Percentiles rank a stretch among this genome's conserved stretches.
phyloP scores from a whole-genome alignment of 92 coral and sea anemone genomes.

The Micromussa lordhowensis region DNA sequence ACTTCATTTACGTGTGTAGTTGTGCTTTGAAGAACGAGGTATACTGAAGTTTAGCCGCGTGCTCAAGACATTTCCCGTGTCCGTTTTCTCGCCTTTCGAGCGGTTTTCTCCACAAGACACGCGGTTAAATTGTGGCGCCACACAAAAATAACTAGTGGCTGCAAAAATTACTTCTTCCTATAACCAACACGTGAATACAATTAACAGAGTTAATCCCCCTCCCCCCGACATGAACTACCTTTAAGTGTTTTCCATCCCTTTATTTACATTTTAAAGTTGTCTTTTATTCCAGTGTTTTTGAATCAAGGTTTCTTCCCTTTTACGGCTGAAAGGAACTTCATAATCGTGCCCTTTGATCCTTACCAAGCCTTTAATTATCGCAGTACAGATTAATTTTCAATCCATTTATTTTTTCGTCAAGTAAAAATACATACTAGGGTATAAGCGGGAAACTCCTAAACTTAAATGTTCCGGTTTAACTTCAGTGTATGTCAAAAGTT shows the following conservation, averaged over 20 bases:
- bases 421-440: neutral
- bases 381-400: neutral
- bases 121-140: neutral
- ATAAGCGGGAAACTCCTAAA: conserved; percentile 14
- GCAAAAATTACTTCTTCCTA: neutral
- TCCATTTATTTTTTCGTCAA: neutral
- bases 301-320: neutral
- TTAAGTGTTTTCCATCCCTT: neutral
- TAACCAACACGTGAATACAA: neutral
- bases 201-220: neutral
- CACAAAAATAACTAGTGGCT: neutral
- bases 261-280: neutral
- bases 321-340: conserved; percentile 26
- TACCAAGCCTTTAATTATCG: neutral
- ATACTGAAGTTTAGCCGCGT: no score
- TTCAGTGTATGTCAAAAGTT: neutral
- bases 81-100: neutral
- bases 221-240: neutral
- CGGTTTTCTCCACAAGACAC: neutral
- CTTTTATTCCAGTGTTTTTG: neutral
- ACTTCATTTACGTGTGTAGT: no score
- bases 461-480: conserved; percentile 29
- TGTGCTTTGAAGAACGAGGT: no score
- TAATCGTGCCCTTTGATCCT: neutral
- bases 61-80: neutral